These are phyloP conservation scores for Craniophora ligustri DNA, from an alignment of 2,888 invertebrate species.

Conservation along the genomic window DNA sequence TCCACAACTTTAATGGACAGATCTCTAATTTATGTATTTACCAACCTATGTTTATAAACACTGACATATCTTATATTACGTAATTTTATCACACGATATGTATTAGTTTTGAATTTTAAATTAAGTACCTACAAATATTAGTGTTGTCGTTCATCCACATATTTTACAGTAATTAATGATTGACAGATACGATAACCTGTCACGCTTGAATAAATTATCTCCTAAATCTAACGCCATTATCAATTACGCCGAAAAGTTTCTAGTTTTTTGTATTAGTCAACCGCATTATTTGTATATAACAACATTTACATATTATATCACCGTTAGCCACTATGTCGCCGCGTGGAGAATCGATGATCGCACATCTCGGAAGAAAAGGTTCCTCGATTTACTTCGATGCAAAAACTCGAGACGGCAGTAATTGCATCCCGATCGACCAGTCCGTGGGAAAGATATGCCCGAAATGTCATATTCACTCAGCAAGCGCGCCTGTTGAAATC, in stretches of 20 bases:
- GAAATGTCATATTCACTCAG: conserved; percentile 82
- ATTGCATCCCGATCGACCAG: conserved; percentile 71
- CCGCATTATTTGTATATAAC: conserved; percentile 53
- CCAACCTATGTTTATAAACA: conserved; percentile 1
- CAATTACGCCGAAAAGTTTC: conserved; percentile 44
- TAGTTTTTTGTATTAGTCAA: conserved; percentile 45
- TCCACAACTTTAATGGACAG: not conserved
- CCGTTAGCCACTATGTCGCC: conserved; percentile 64
- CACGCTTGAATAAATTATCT: conserved; percentile 43
- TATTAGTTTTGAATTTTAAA: conserved; percentile 37
- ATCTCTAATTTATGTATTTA: not conserved
- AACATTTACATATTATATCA: conserved; percentile 62
- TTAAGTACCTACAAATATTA: conserved; percentile 20
- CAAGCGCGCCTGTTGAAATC: conserved; percentile 42
- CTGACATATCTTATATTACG: conserved; percentile 11
- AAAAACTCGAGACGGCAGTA: conserved; percentile 76
- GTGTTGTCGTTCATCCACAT: conserved; percentile 31
- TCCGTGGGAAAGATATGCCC: conserved; percentile 84
- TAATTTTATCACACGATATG: conserved; percentile 25
- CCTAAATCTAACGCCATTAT: conserved; percentile 44
- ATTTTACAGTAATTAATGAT: conserved; percentile 48
- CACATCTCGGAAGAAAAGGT: conserved; percentile 58
- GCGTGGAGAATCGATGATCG: conserved; percentile 69
- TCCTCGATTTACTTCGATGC: conserved; percentile 66
- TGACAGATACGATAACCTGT: conserved; percentile 45